These are phyloP conservation scores for Ascaphus truei DNA, from an alignment of 2,113 vertebrate species.

Conservation along the genomic window DNA sequence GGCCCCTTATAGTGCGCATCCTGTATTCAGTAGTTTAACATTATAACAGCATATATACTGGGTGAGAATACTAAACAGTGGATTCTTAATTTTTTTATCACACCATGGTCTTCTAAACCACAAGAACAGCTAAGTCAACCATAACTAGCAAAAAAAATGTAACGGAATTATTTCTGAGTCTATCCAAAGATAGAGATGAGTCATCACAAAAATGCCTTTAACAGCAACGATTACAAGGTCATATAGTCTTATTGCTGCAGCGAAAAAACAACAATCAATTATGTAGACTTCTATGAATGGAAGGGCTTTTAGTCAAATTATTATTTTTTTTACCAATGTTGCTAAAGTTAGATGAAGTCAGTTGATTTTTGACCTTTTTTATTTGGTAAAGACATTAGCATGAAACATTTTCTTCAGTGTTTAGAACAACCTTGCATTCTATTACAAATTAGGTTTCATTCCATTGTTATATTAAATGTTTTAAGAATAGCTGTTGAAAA, in stretches of 20 bases:
- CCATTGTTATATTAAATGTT: too few relatives aligned
- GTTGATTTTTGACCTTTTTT: background rate
- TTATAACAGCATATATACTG: too few relatives aligned
- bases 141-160: background rate
- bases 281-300: background rate
- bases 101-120: too few relatives aligned
- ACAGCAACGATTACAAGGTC: background rate
- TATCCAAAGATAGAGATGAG: background rate
- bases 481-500: too few relatives aligned
- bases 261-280: background rate
- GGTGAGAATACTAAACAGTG: too few relatives aligned
- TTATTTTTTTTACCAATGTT: background rate
- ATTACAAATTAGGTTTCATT: too few relatives aligned
- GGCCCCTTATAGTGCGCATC: too few relatives aligned
- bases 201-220: background rate
- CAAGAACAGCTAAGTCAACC: background rate
- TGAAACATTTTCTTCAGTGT: too few relatives aligned
- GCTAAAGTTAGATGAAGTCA: background rate
- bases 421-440: too few relatives aligned
- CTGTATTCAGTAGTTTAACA: too few relatives aligned
- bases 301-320: background rate
- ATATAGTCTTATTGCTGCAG: background rate
- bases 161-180: background rate
- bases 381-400: too few relatives aligned
- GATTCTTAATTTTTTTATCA: too few relatives aligned